Conservation (phyloP, 2,888 invertebrate species). For the Priapulus caudatus region DNA sequence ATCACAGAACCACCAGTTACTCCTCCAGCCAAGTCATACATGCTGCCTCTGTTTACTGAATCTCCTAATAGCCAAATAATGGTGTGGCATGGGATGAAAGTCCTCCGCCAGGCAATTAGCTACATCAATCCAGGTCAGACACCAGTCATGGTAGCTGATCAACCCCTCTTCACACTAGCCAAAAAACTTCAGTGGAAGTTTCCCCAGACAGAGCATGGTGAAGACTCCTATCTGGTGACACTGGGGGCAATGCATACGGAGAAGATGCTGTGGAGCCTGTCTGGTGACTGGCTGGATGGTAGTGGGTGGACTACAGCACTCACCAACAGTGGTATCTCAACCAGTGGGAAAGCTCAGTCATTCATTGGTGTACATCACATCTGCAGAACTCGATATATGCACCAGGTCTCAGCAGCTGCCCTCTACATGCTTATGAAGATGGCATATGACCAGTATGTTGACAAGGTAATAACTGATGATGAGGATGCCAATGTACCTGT, state of each 20-base stretch:
- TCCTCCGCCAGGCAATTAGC: conserved; percentile 11
- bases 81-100: conserved; percentile 22
- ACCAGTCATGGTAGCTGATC: conserved; percentile 25
- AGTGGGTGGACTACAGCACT: conserved; percentile 26
- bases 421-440: conserved; percentile 14
- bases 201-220: conserved; percentile 25
- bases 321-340: conserved; percentile 21
- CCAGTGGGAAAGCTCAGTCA: conserved; percentile 24
- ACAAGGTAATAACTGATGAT: conserved; percentile 11
- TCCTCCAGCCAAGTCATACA: no score
- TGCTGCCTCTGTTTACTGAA: conserved; percentile 23
- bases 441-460: conserved; percentile 9
- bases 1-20: no score
- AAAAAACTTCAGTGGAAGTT: conserved; percentile 28
- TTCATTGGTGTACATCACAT: conserved; percentile 13
- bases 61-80: conserved; percentile 20
- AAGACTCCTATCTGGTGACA: conserved; percentile 25
- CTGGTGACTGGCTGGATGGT: conserved; percentile 23
- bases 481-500: conserved; percentile 8
- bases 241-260: conserved; percentile 30
- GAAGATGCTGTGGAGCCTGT: conserved; percentile 23
- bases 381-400: conserved; percentile 14
- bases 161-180: conserved; percentile 26
- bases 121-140: conserved; percentile 24
- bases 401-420: conserved; percentile 22